Conservation (phyloP, 2,113 vertebrate genomes). For the Melanostigma gelatinosum region DNA sequence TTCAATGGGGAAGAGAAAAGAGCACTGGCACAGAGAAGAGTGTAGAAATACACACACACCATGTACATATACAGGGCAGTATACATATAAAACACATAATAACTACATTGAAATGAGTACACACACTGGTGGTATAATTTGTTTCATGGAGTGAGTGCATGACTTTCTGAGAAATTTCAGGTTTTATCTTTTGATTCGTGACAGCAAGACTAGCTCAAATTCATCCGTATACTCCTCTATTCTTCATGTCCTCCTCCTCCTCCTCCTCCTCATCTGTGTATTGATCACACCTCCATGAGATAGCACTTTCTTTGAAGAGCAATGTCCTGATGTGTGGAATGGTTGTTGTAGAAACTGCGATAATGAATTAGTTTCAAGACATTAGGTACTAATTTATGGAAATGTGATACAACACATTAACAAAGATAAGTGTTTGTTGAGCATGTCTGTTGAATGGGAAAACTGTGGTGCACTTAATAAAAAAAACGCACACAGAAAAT, state of each 20-base stretch:
- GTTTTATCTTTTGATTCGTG: slow-evolving; percentile 1
- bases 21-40: background rate
- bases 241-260: background rate
- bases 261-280: background rate
- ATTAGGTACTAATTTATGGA: background rate
- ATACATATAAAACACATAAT: background rate
- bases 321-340: background rate
- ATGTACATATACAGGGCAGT: background rate
- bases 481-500: background rate
- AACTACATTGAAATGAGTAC: background rate
- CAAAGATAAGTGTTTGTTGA: background rate
- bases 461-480: background rate
- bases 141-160: background rate
- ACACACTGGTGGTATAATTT: background rate
- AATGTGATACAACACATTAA: background rate
- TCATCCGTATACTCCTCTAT: background rate
- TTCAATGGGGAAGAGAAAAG: background rate
- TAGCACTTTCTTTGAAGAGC: background rate
- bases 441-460: background rate
- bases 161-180: background rate
- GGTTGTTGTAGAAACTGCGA: background rate
- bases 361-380: background rate
- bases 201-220: background rate
- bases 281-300: background rate
- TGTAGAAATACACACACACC: slow-evolving; percentile 1